Conservation (phyloP, 2,888 invertebrate species). For the Drosophila suboccidentalis region DNA sequence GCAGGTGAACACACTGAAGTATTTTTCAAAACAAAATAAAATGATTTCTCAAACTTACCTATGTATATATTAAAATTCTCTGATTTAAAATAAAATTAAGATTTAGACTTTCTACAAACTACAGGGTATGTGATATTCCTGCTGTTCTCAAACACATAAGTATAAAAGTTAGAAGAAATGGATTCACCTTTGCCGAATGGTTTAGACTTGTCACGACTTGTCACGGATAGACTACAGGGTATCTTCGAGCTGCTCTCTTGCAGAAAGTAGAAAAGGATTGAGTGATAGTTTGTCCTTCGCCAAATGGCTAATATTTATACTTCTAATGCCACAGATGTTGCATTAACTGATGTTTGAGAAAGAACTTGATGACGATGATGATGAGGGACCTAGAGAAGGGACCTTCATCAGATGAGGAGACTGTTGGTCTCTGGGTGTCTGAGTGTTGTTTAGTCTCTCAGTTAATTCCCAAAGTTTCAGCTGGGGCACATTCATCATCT, state of each 20-base stretch:
- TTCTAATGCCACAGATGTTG: constrained; percentile 3
- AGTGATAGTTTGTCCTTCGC: constrained; percentile 6
- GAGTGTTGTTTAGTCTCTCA: constrained; percentile 22
- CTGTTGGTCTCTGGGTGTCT: neutral
- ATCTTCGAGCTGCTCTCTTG: neutral
- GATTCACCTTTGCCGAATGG: too few species aligned
- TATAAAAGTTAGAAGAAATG: too few species aligned
- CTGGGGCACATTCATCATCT: constrained; percentile 53
- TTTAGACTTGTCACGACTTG: too few species aligned
- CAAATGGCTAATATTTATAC: neutral
- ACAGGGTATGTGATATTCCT: neutral
- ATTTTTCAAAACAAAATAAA: neutral
- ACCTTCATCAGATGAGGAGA: neutral
- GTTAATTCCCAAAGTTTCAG: constrained; percentile 33
- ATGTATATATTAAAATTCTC: neutral
- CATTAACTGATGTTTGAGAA: constrained; percentile 1
- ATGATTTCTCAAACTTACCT: neutral
- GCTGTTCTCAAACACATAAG: too few species aligned
- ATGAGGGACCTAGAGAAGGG: neutral
- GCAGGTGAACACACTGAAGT: neutral
- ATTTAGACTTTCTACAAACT: neutral
- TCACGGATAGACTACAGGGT: neutral
- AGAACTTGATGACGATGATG: constrained; percentile 8
- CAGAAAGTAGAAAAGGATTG: neutral
- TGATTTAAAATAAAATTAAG: neutral